A percentile compares a stretch with the other conserved stretches of the same genome.
Evolutionary conservation across 2,888 invertebrate species (phyloP).

Genomic region (Argyresthia goedartella): DNA sequence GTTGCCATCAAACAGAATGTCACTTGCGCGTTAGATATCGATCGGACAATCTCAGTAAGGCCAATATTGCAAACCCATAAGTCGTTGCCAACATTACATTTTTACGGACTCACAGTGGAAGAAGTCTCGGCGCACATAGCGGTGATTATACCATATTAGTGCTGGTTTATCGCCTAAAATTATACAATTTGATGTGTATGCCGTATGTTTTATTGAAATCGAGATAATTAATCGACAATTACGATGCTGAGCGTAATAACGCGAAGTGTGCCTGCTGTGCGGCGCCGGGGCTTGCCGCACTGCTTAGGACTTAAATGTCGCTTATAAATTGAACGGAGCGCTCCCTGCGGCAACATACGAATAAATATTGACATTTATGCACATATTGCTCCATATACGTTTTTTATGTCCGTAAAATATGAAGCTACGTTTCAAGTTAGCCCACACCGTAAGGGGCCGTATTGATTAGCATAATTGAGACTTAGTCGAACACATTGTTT

Average conservation of each 20-base stretch:
- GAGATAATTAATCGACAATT: constrained; percentile 68
- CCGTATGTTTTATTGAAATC: constrained; percentile 64
- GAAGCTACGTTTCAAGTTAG: constrained; percentile 49
- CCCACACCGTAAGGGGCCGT: constrained; percentile 50
- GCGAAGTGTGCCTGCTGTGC: constrained; percentile 59
- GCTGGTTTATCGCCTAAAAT: constrained; percentile 49
- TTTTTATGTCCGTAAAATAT: constrained; percentile 67
- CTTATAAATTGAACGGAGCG: constrained; percentile 43
- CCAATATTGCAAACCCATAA: constrained; percentile 34
- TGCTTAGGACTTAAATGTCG: constrained; percentile 42
- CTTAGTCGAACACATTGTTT: not conserved
- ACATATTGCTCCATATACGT: constrained; percentile 69
- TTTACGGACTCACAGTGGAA: constrained; percentile 39
- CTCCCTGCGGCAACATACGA: constrained; percentile 28
- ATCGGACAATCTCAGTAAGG: constrained; percentile 31
- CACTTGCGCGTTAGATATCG: constrained; percentile 8
- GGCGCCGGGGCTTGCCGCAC: constrained; percentile 21
- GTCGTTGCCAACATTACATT: constrained; percentile 27
- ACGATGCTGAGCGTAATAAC: constrained; percentile 61
- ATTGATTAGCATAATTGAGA: constrained; percentile 65
- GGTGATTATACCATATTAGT: constrained; percentile 58
- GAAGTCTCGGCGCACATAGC: constrained; percentile 36
- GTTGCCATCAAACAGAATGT: not conserved
- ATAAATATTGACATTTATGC: constrained; percentile 68
- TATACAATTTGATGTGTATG: constrained; percentile 61